These are phyloP conservation scores for Alviniconcha strummeri DNA, from an alignment of 2,888 invertebrate genomes.

Conservation along the genomic window DNA sequence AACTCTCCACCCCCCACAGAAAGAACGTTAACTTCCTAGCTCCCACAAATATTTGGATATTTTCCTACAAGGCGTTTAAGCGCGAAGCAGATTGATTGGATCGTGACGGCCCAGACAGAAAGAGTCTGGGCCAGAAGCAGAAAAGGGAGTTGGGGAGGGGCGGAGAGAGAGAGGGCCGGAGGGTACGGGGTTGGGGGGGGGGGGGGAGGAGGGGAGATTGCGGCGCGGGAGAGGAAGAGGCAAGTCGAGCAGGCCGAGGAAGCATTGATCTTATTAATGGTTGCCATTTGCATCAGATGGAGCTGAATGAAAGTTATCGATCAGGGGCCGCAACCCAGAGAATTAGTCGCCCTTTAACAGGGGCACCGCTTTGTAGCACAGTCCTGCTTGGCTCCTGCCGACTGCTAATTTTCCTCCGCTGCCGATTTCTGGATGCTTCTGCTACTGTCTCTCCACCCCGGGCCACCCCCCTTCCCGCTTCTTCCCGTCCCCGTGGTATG, in stretches of 20 bases:
- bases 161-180: not conserved
- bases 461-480: not conserved
- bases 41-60: not conserved
- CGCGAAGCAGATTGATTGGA: conserved; percentile 14
- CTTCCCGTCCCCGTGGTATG: not conserved
- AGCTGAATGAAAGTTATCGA: conserved; percentile 37
- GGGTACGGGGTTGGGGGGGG: not conserved
- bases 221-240: not conserved
- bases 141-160: too few relatives aligned
- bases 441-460: not conserved
- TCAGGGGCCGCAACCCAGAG: conserved; percentile 21
- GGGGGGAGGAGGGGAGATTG: not conserved
- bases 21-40: not conserved
- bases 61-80: conserved; percentile 9
- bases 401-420: not conserved
- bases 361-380: conserved; percentile 12
- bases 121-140: too few relatives aligned
- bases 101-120: conserved; percentile 6
- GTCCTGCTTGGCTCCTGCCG: not conserved
- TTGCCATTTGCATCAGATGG: conserved; percentile 38
- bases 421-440: not conserved
- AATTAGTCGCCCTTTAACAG: conserved; percentile 17
- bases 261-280: conserved; percentile 41
- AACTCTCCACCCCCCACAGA: not conserved
- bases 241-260: not conserved